phyloP scores from a whole-genome alignment of 2,113 vertebrate species.

The Neotragus moschatus region DNA sequence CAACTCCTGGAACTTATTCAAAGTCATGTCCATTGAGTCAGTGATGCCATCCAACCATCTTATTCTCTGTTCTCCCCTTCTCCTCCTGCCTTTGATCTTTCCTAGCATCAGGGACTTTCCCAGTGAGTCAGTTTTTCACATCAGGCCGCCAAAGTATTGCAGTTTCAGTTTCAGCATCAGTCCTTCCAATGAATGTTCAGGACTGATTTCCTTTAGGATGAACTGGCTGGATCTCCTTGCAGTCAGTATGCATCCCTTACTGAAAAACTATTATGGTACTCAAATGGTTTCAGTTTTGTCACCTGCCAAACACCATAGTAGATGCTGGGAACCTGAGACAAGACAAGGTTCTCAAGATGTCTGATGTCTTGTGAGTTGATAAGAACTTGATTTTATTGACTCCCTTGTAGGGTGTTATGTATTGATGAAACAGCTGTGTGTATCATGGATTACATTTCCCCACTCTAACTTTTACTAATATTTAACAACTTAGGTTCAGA shows the following conservation, averaged over 20 bases:
- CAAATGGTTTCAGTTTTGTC: not conserved
- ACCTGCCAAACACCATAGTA: not conserved
- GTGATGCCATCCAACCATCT: not conserved
- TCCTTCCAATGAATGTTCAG: not conserved
- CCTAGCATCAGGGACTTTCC: not conserved
- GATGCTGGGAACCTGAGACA: not conserved
- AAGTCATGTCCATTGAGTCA: not conserved
- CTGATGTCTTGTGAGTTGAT: not conserved
- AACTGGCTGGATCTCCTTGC: not conserved
- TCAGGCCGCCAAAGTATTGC: not conserved
- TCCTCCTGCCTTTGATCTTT: not conserved
- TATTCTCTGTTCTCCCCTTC: not conserved
- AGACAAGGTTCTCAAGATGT: not conserved
- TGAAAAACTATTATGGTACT: conserved; percentile 49
- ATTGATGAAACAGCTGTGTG: not conserved
- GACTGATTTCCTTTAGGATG: not conserved
- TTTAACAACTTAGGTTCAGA: not conserved
- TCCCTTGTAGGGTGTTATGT: not conserved
- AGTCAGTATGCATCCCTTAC: not conserved
- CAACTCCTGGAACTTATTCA: not conserved
- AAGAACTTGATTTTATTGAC: not conserved
- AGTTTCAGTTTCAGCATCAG: not conserved
- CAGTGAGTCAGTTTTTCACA: not conserved
- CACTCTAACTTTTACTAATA: not conserved
- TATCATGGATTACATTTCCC: not conserved